Evolutionary conservation across 2,888 invertebrate genomes (phyloP).

Genomic region (Pachydiplax longipennis): DNA sequence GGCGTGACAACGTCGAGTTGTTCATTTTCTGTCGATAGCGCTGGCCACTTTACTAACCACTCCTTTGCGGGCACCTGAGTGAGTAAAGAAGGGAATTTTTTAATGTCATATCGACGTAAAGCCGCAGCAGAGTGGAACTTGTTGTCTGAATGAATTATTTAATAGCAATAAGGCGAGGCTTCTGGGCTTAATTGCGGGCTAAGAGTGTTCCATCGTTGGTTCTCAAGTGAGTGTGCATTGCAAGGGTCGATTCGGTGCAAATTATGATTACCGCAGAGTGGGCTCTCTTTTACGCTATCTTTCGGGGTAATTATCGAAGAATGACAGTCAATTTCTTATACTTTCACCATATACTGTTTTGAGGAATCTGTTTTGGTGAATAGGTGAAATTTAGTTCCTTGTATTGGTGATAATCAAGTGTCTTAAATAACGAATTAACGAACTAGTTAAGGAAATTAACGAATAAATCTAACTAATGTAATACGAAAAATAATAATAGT

Average conservation of each 20-base stretch:
- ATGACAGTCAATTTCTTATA: no score
- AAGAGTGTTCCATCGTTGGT: slow-evolving; percentile 16
- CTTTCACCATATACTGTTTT: no score
- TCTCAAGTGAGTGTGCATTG: not conserved
- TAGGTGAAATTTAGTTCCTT: no score
- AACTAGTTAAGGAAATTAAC: no score
- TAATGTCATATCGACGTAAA: not conserved
- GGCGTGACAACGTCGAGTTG: not conserved
- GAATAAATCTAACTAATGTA: no score
- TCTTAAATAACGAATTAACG: no score
- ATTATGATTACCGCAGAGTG: not conserved
- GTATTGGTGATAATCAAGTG: no score
- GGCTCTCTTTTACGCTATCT: not conserved
- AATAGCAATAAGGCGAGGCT: not conserved
- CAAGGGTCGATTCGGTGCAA: not conserved
- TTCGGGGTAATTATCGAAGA: not conserved
- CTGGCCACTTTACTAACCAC: not conserved
- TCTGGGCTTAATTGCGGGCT: slow-evolving; percentile 5
- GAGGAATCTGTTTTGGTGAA: no score
- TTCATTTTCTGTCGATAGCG: not conserved
- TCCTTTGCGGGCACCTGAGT: not conserved
- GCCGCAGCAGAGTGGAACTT: not conserved
- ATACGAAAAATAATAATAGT: no score
- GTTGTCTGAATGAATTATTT: slow-evolving; percentile 14
- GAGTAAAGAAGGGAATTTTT: not conserved